Evolutionary conservation across 2,113 vertebrate genomes (phyloP).

Genomic region (Oryzias melastigma): DNA sequence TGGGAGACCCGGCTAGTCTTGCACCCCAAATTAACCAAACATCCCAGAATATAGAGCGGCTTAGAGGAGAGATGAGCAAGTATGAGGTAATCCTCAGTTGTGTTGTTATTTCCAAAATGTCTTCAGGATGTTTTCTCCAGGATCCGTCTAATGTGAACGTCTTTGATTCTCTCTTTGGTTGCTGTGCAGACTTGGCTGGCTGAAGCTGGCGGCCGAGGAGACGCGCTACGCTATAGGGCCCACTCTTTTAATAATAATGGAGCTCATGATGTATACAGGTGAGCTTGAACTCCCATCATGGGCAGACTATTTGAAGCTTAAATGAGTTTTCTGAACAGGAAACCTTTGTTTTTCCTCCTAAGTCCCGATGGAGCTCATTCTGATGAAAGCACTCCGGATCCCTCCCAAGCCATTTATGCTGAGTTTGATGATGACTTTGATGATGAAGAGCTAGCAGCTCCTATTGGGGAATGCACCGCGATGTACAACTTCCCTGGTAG

Average conservation of each 20-base stretch:
- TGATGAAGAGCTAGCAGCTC: conserved; percentile 78
- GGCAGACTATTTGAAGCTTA: neutral
- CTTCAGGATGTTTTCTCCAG: neutral
- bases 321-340: neutral
- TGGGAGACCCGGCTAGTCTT: conserved; percentile 87
- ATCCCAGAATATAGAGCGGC: conserved; percentile 82
- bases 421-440: conserved; percentile 90
- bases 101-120: neutral
- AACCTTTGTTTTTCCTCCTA: neutral
- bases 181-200: conserved; percentile 80
- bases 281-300: neutral
- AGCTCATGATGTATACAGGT: conserved; percentile 81
- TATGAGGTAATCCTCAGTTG: conserved; percentile 79
- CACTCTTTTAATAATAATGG: conserved; percentile 80
- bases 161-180: conserved; percentile 1
- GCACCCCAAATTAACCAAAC: conserved; percentile 86
- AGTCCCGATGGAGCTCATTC: conserved; percentile 82
- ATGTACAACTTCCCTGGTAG: conserved; percentile 88
- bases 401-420: conserved; percentile 82
- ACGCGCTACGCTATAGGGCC: conserved; percentile 71
- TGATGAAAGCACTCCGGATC: conserved; percentile 78
- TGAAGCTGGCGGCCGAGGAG: conserved; percentile 83
- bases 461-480: conserved; percentile 87
- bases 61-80: conserved; percentile 82
- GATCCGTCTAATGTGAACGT: neutral